Conservation (phyloP, 2,797 vertebrate species). For the Coregonus ussuriensis region DNA sequence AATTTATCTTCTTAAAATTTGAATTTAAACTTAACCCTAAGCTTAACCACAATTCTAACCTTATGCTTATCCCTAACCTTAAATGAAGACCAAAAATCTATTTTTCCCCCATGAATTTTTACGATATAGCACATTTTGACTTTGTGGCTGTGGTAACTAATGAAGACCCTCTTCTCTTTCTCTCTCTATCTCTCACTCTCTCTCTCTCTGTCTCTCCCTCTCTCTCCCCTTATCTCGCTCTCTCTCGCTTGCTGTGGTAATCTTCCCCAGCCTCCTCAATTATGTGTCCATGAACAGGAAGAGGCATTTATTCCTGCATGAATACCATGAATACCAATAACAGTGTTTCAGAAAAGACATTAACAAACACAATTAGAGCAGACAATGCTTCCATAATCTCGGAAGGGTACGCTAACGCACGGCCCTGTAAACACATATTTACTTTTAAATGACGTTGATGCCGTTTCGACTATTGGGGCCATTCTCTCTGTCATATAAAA, state of each 20-base stretch:
- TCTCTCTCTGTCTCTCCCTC: conserved; percentile 43
- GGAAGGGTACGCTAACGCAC: conserved; percentile 43
- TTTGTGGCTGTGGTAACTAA: too few species aligned
- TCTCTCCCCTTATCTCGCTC: conserved; percentile 46
- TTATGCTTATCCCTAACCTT: too few species aligned
- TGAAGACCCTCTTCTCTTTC: conserved; percentile 26
- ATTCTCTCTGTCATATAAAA: conserved; percentile 52
- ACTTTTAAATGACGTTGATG: conserved; percentile 69
- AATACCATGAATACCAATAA: conserved; percentile 77
- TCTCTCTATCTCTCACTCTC: conserved; percentile 23
- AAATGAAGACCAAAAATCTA: too few species aligned
- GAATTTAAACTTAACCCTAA: too few species aligned
- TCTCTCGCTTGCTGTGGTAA: conserved; percentile 33
- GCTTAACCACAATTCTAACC: too few species aligned
- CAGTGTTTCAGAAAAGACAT: conserved; percentile 69
- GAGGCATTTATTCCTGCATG: conserved; percentile 70
- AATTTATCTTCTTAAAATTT: too few species aligned
- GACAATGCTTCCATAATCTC: conserved; percentile 65
- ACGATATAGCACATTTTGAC: too few species aligned
- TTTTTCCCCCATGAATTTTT: too few species aligned
- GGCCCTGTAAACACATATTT: conserved; percentile 64
- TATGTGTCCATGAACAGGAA: conserved; percentile 67
- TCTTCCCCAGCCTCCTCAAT: conserved; percentile 69
- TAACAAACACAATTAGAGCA: conserved; percentile 74
- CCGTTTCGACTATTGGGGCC: conserved; percentile 37